A percentile compares a stretch with the other conserved stretches of the same genome.
Evolutionary conservation across 2,797 vertebrate genomes (phyloP).

Genomic region (Peromyscus aztecus): DNA sequence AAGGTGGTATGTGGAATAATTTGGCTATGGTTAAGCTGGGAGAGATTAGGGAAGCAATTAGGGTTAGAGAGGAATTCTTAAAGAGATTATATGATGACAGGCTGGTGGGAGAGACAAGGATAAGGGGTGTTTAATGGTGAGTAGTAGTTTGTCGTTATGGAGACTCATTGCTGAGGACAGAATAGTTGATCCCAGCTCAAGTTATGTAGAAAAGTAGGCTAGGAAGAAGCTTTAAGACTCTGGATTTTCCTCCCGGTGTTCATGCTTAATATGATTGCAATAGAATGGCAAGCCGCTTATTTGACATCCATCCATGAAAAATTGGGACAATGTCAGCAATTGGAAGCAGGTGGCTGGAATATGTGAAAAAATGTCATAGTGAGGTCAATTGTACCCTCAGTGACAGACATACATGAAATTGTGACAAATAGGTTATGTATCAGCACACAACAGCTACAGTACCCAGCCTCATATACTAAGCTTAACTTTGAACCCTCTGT

Average conservation of each 20-base stretch:
- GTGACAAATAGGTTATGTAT: conserved; percentile 75
- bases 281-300: conserved; percentile 62
- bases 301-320: conserved; percentile 67
- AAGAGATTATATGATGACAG: no score
- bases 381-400: conserved; percentile 30
- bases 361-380: neutral
- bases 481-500: neutral
- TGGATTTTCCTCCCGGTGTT: conserved; percentile 35
- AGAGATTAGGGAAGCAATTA: neutral
- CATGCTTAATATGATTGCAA: conserved; percentile 3
- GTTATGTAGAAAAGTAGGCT: neutral
- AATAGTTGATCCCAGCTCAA: neutral
- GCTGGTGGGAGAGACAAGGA: no score
- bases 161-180: neutral
- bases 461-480: conserved; percentile 67
- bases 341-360: neutral
- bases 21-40: neutral
- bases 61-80: neutral
- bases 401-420: conserved; percentile 66
- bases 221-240: neutral
- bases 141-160: neutral
- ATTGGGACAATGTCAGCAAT: conserved; percentile 73
- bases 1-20: neutral
- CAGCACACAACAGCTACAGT: conserved; percentile 65
- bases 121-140: fast-evolving